Percentiles rank a stretch among this genome's conserved stretches.
Evolutionary conservation across 1,140 invertebrate species (phyloP).

Genomic region (Zelostemma sp.): DNA sequence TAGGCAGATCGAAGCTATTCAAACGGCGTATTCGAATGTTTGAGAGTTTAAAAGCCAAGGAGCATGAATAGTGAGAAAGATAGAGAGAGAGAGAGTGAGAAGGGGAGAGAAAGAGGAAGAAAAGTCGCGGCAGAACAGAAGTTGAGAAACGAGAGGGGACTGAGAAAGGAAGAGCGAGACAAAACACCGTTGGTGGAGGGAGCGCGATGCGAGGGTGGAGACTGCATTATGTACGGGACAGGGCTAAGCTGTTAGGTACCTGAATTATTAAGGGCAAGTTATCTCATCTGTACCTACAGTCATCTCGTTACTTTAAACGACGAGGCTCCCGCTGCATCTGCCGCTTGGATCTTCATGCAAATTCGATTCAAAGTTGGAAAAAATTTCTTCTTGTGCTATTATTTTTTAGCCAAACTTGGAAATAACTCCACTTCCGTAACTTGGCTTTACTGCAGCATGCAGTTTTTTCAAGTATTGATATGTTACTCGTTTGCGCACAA

Average conservation of each 20-base stretch:
- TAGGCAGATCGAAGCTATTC: slow-evolving; percentile 60
- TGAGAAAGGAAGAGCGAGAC: slow-evolving; percentile 14
- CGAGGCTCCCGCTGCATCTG: slow-evolving; percentile 51
- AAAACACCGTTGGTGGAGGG: slow-evolving; percentile 30
- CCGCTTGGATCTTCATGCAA: slow-evolving; percentile 49
- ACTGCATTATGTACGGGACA: slow-evolving; percentile 70
- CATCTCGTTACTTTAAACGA: slow-evolving; percentile 68
- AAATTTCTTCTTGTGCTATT: slow-evolving; percentile 11
- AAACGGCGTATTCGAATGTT: slow-evolving; percentile 66
- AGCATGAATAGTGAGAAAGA: slow-evolving; percentile 31
- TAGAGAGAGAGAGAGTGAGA: slow-evolving; percentile 20
- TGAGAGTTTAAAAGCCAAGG: slow-evolving; percentile 71
- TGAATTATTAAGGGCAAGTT: slow-evolving; percentile 69
- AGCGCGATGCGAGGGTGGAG: slow-evolving; percentile 54
- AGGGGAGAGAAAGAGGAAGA: slow-evolving; percentile 17
- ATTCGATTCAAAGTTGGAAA: slow-evolving; percentile 27
- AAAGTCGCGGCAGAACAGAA: slow-evolving; percentile 27
- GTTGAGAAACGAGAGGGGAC: slow-evolving; percentile 19
- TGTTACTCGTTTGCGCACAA: too few relatives aligned
- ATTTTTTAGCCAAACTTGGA: slow-evolving; percentile 6
- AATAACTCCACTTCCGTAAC: slow-evolving; percentile 11
- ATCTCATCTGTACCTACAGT: slow-evolving; percentile 68
- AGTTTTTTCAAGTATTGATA: too few relatives aligned
- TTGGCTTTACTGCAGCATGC: too few relatives aligned
- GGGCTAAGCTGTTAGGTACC: slow-evolving; percentile 69